Evolutionary conservation across 2,888 invertebrate species (phyloP).

Genomic region (Cheilosia vernalis): DNA sequence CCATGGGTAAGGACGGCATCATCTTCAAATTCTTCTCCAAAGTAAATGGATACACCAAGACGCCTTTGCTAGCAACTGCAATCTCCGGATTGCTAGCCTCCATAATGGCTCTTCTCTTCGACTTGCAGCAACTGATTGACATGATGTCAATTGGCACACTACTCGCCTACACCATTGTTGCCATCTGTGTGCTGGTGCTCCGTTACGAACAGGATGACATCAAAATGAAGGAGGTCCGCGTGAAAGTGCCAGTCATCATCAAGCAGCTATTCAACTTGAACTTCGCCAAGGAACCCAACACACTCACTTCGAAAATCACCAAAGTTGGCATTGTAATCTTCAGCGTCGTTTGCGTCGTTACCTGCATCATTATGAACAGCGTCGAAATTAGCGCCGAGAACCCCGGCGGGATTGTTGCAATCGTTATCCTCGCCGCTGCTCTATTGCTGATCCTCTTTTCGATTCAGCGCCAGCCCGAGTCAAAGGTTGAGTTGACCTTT

Average conservation of each 20-base stretch:
- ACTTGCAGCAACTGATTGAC: constrained; percentile 94
- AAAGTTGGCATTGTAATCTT: constrained; percentile 86
- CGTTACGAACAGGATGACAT: constrained; percentile 86
- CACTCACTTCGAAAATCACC: constrained; percentile 87
- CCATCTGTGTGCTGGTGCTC: constrained; percentile 93
- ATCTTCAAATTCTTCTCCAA: constrained; percentile 89
- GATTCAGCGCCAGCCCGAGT: constrained; percentile 89
- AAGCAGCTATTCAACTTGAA: constrained; percentile 89
- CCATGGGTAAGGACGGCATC: constrained; percentile 95
- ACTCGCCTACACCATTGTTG: constrained; percentile 95
- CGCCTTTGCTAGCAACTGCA: constrained; percentile 91
- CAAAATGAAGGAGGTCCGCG: constrained; percentile 80
- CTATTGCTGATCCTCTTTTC: constrained; percentile 85
- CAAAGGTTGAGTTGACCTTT: constrained; percentile 87
- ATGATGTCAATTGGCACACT: constrained; percentile 98
- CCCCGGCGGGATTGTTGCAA: constrained; percentile 81
- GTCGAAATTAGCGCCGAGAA: constrained; percentile 78
- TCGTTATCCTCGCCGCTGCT: constrained; percentile 84
- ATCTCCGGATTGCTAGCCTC: constrained; percentile 91
- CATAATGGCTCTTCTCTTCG: constrained; percentile 93
- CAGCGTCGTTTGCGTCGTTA: constrained; percentile 83
- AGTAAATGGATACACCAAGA: constrained; percentile 90
- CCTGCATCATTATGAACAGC: constrained; percentile 79
- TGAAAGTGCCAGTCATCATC: constrained; percentile 81
- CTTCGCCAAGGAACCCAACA: constrained; percentile 87